Evolutionary conservation across 2,113 vertebrate genomes (phyloP), one percentile per base, ranked within the genome.

Genomic region (Hucho hucho): DNA sequence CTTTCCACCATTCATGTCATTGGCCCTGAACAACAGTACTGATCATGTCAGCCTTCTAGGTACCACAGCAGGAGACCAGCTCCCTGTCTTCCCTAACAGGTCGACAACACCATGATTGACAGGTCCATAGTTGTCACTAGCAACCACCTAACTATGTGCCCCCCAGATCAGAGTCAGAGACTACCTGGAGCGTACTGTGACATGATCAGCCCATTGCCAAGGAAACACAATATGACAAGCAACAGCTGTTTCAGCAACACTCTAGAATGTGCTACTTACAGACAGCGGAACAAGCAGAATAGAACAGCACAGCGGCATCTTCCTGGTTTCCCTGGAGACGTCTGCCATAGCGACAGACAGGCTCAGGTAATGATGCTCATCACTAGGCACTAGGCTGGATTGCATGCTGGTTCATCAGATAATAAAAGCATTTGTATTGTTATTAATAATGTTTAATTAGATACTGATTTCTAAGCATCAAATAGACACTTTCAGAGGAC

Each of bases 101-200:
- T 20, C 70, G 68, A 81, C 32, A 61, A 53, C 49, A 61, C 63
- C 70, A 86, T 82, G 84, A 90, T n/a, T 88, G 86, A 85, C 86
- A 83, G 76, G 77, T 70, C 49, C 72, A 84, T 76, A 49, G 76
- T 70, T 69, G 56, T 72, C 68, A 75, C 69, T 72, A 69, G 72
- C 58, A 70, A 76, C 37, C 16, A 5, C 16, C 47, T 79, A 65
- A 18, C 75, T 70, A 37, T 37, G 37, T 37, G 76, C 64, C 81
- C 79, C 67, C 49, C 7, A 80, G 77, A 79, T 16, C 47, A 22
- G 32, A 43, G 37, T 7, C 12, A 6, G 46, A 11, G 18, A 70
- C 16, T 43, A 47, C 67, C 9, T 61, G 28, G 67, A 32, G 74
- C 58, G 67, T 69, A 69, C 66, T 20, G 37, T 43, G 37, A 43